Conservation (phyloP, 92 coral and sea anemone genomes). For the Siderastrea radians region DNA sequence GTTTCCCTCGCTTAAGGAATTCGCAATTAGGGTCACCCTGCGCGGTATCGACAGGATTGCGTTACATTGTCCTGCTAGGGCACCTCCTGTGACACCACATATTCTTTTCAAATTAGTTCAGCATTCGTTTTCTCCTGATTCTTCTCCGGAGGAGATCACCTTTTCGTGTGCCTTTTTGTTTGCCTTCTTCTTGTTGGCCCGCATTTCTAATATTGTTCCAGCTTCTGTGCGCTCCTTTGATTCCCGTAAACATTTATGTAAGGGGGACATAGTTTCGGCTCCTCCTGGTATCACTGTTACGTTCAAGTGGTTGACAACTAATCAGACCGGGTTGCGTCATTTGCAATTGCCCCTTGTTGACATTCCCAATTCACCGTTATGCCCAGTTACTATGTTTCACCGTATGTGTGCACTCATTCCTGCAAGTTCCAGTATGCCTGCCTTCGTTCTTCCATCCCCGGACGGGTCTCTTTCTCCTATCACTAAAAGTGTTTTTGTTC, state of each 20-base stretch:
- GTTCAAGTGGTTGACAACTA: conserved; percentile 25
- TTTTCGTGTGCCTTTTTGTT: conserved; percentile 44
- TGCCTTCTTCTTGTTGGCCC: conserved; percentile 33
- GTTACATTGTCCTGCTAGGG: too few relatives aligned
- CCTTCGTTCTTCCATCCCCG: conserved; percentile 10
- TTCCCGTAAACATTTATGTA: background rate
- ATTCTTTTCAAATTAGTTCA: background rate
- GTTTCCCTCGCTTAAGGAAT: too few relatives aligned
- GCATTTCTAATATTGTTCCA: conserved; percentile 36
- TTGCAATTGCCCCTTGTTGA: conserved; percentile 22
- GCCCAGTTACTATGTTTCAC: conserved; percentile 17
- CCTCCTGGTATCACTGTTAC: background rate
- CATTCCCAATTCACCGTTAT: background rate
- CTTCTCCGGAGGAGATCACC: background rate
- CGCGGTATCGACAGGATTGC: too few relatives aligned
- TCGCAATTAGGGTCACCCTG: too few relatives aligned
- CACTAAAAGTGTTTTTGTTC: conserved; percentile 14
- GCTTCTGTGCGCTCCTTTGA: conserved; percentile 16
- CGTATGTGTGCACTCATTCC: conserved; percentile 11
- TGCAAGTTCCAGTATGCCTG: conserved; percentile 12
- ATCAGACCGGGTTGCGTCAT: conserved; percentile 22
- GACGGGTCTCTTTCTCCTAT: background rate
- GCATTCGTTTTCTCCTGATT: background rate
- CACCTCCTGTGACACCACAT: conserved; percentile 18
- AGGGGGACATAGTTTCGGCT: conserved; percentile 27